Evolutionary conservation across 2,888 invertebrate species (phyloP).

Genomic region (Athrips mouffetella): DNA sequence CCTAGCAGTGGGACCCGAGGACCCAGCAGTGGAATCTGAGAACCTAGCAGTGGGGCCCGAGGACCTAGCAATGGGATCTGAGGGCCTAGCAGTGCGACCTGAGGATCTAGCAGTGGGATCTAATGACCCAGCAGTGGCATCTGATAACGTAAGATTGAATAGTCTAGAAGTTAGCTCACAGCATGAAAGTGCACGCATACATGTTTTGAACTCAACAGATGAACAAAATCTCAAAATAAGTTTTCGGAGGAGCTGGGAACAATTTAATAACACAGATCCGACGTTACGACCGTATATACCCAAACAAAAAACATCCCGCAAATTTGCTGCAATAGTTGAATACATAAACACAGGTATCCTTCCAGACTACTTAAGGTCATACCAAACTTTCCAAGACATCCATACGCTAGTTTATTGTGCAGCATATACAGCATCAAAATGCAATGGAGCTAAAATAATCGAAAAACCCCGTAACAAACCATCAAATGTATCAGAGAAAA

Average conservation of each 20-base stretch:
- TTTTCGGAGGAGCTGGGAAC: neutral
- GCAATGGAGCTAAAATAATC: neutral
- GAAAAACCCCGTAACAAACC: neutral
- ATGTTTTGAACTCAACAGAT: too few species aligned
- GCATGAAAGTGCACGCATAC: neutral
- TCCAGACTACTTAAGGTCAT: neutral
- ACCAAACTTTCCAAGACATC: neutral
- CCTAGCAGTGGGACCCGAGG: too few species aligned
- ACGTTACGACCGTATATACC: neutral
- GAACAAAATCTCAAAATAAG: neutral
- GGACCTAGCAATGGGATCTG: too few species aligned
- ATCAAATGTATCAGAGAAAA: neutral
- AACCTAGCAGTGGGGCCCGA: too few species aligned
- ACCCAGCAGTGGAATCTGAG: too few species aligned
- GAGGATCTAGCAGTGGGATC: too few species aligned
- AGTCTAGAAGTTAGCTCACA: neutral
- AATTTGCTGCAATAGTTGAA: neutral
- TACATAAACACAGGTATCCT: neutral
- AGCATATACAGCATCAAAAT: neutral
- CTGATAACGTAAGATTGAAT: too few species aligned
- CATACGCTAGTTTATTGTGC: conserved; percentile 1
- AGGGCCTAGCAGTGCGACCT: too few species aligned
- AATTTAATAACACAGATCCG: neutral
- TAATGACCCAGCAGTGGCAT: too few species aligned
- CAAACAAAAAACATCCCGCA: conserved; percentile 5